Base-by-base conservation (phyloP, 2,113 vertebrate species). In the Lepisosteus oculatus region DNA sequence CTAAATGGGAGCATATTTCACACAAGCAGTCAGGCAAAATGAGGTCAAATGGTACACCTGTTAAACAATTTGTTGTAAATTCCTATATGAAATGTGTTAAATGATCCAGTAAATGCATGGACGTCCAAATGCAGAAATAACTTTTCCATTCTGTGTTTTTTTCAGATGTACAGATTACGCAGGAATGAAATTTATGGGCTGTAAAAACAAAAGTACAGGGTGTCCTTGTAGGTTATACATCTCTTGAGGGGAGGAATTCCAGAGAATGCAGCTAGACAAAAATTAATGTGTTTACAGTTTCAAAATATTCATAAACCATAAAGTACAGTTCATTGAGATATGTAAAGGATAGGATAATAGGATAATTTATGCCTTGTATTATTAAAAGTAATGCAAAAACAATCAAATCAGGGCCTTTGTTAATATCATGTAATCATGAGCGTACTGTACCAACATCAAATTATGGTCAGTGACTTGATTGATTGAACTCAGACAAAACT, bases 1-100 rank as follows among this genome's bases (percentile, higher is more conserved):
- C 57, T 65, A 59, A 57, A 65, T 59, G 54, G 69, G 17, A 62
- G 41, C 45, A 68, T 75, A 68, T 71, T 73, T 74, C 70, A 68
- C 71, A 69, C 44, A 67, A 67, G 57, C 57, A 43, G 76, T 69
- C 65, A 4, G 56, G 55, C 77, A 71, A 15, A 74, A 74, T 55
- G 75, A 74, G 73, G 72, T 80, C 67, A 81, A 79, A 67, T 45
- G 68, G 61, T 3, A 61, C 72, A 78, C 72, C 73, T 78, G 77
- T 81, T 80, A 59, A 75, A 55, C 70, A 62, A 44, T 69, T 72
- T 84, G 78, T 75, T 82, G 5, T 51, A 51, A 51, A 51, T 51
- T 51, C 72, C 76, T 70, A 78, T 61, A 85, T 73, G 80, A 79
- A 77, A 79, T 75, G 13, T 66, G 66, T 76, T 72, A 77, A 74